These are phyloP conservation scores for Trinectes maculatus DNA, from an alignment of 2,113 vertebrate species.

Conservation along the genomic window DNA sequence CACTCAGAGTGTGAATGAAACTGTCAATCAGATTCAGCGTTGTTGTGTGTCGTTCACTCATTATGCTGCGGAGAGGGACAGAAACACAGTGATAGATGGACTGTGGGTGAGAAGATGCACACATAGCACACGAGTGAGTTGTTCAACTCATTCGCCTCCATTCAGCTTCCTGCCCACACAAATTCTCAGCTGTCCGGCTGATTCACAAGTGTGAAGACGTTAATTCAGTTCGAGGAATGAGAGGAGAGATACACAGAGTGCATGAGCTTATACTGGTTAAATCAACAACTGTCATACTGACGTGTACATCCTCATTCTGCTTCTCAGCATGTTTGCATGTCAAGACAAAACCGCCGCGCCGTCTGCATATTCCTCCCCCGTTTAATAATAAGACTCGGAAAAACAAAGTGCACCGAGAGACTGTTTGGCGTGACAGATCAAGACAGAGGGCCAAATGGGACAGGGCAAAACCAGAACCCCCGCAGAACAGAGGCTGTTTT, in stretches of 20 bases:
- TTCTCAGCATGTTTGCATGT: slow-evolving; percentile 9
- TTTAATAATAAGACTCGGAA: slow-evolving; percentile 26
- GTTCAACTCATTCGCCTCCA: slow-evolving; percentile 64
- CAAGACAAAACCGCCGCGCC: slow-evolving; percentile 37
- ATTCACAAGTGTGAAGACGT: slow-evolving; percentile 35
- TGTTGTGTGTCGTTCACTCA: slow-evolving; percentile 35
- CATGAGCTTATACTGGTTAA: slow-evolving; percentile 36
- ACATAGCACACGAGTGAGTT: slow-evolving; percentile 45
- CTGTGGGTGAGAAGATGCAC: slow-evolving; percentile 16
- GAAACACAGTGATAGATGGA: slow-evolving; percentile 57
- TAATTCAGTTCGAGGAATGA: slow-evolving; percentile 36
- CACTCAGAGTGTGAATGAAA: slow-evolving; percentile 41
- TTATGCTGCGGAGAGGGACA: slow-evolving; percentile 38
- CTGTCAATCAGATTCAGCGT: slow-evolving; percentile 42
- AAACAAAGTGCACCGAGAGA: slow-evolving; percentile 33
- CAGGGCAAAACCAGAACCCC: slow-evolving; percentile 43
- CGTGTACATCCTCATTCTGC: slow-evolving; percentile 1
- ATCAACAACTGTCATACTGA: slow-evolving; percentile 29
- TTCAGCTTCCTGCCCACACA: slow-evolving; percentile 42
- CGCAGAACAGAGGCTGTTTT: slow-evolving; percentile 42
- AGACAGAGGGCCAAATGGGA: slow-evolving; percentile 51
- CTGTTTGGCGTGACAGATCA: slow-evolving; percentile 40
- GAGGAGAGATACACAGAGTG: slow-evolving; percentile 36
- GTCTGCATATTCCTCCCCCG: slow-evolving; percentile 18
- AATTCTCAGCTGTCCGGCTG: slow-evolving; percentile 42